A percentile compares a stretch with the other conserved stretches of the same genome.
Conservation (phyloP, 2,113 vertebrate genomes). For the Numida meleagris region DNA sequence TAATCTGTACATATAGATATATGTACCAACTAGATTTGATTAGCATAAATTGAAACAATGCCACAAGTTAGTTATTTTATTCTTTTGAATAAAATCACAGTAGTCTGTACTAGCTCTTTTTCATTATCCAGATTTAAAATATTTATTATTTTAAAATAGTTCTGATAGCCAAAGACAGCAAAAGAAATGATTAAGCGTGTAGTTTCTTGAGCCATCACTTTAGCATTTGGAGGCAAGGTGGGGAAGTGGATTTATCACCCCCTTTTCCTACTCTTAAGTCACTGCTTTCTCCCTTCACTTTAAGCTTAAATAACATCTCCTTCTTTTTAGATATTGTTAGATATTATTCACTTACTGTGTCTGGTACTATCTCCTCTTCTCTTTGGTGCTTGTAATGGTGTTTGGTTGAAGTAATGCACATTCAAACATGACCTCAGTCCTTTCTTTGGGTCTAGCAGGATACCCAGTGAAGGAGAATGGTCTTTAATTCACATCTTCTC, state of each 20-base stretch:
- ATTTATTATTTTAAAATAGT: background rate
- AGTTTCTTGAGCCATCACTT: background rate
- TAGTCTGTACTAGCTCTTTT: background rate
- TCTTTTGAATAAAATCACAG: background rate
- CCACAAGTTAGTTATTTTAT: background rate
- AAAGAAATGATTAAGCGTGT: background rate
- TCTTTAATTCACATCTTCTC: background rate
- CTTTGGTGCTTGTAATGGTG: background rate
- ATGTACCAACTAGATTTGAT: background rate
- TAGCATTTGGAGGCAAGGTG: background rate
- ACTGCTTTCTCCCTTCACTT: background rate
- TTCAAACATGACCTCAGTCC: background rate
- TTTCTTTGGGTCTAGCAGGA: background rate
- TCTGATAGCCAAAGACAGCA: background rate
- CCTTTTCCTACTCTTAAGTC: background rate
- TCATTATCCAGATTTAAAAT: background rate
- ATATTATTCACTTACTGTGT: background rate
- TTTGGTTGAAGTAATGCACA: background rate
- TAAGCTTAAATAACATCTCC: background rate
- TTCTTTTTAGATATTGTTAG: background rate
- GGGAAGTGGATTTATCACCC: background rate
- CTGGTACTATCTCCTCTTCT: background rate
- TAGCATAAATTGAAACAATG: background rate
- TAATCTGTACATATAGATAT: background rate
- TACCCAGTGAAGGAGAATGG: background rate